Percentiles rank a stretch among this genome's conserved stretches.
Conservation (phyloP, 2,113 vertebrate species). For the Hippopotamus amphibius region DNA sequence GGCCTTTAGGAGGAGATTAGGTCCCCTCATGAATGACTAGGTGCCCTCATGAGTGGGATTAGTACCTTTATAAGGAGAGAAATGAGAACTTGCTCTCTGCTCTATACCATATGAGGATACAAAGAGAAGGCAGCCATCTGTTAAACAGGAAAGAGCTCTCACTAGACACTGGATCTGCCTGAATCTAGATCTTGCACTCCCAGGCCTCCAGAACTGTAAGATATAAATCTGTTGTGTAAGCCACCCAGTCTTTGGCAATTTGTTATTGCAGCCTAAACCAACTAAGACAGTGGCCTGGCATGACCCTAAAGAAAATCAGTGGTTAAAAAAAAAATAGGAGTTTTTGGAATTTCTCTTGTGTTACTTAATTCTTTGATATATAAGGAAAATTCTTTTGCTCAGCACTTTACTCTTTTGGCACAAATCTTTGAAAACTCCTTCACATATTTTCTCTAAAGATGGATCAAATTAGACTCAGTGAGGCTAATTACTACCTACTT, state of each 20-base stretch:
- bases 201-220: background rate
- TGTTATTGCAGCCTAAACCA: background rate
- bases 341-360: background rate
- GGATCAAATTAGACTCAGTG: background rate
- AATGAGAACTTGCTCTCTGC: background rate
- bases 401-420: background rate
- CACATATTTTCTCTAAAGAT: background rate
- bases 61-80: background rate
- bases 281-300: background rate
- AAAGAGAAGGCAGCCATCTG: background rate
- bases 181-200: background rate
- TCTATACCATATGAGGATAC: background rate
- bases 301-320: background rate
- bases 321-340: background rate
- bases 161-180: background rate
- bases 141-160: background rate
- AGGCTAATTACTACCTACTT: background rate
- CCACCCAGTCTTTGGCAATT: background rate
- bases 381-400: background rate
- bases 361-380: background rate
- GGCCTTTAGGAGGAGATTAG: background rate
- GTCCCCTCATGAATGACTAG: background rate
- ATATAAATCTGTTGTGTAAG: background rate
- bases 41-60: background rate
- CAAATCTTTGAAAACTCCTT: background rate